Conservation (phyloP, 2,113 vertebrate species). For the Halichoerus grypus region DNA sequence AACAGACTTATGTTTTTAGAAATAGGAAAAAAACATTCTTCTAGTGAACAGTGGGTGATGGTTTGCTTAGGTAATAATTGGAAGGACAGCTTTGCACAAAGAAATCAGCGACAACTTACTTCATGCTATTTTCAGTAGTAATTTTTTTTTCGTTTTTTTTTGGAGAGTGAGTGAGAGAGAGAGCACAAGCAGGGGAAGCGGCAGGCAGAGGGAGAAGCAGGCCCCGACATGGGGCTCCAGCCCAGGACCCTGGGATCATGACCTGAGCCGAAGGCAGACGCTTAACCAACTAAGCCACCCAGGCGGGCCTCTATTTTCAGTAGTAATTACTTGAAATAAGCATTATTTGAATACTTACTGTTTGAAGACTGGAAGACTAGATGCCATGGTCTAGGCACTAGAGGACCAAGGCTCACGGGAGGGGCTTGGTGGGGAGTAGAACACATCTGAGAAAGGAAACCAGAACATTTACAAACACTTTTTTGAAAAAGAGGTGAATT, state of each 20-base stretch:
- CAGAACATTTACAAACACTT: background rate
- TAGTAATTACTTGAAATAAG: background rate
- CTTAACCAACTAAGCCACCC: background rate
- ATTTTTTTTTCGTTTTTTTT: background rate
- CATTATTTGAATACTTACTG: background rate
- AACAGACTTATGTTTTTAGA: background rate
- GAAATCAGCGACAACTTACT: background rate
- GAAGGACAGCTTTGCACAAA: background rate
- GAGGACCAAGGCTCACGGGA: background rate
- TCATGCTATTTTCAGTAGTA: background rate
- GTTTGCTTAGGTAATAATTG: background rate
- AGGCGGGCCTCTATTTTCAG: background rate
- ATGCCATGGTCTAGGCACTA: background rate
- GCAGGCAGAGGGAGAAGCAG: background rate
- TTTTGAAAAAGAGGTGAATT: background rate
- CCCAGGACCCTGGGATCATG: background rate
- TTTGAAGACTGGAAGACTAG: background rate
- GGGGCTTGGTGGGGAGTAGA: background rate
- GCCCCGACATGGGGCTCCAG: background rate
- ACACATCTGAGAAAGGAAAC: background rate
- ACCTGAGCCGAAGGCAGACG: background rate
- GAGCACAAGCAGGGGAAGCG: background rate
- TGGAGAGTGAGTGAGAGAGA: background rate
- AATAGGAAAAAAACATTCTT: background rate
- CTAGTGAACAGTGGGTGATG: background rate